Conservation (phyloP, 2,797 vertebrate species). For the Trachops cirrhosus region DNA sequence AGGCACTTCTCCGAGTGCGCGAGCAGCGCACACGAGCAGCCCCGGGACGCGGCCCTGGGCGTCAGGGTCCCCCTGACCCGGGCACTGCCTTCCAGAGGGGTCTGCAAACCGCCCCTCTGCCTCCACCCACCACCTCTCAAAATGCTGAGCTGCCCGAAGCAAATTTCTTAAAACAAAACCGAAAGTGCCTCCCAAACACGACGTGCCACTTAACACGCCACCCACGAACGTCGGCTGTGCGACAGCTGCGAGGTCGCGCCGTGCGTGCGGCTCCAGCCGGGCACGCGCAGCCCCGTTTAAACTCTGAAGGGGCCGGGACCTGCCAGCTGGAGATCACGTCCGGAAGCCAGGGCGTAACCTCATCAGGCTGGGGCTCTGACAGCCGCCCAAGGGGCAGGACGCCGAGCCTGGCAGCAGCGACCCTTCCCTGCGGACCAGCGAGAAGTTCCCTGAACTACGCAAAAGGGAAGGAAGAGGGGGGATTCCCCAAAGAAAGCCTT, state of each 20-base stretch:
- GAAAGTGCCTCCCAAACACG: not conserved
- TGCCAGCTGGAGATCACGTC: not conserved
- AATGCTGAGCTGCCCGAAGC: not conserved
- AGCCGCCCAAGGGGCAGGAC: not conserved
- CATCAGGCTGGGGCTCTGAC: not conserved
- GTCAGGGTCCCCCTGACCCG: accelerated
- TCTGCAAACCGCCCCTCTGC: not conserved
- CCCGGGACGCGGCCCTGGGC: no score
- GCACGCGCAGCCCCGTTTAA: not conserved
- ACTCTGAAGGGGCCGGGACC: not conserved
- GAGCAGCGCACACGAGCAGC: not conserved
- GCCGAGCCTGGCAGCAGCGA: not conserved
- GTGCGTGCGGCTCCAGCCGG: accelerated
- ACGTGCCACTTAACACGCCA: not conserved
- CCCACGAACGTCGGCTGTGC: not conserved
- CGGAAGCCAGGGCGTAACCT: not conserved
- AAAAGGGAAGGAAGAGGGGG: not conserved
- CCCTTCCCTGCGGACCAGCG: not conserved
- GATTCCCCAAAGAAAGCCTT: not conserved
- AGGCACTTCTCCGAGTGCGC: no score
- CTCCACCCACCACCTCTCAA: not conserved
- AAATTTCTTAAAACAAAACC: not conserved
- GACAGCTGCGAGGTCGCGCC: no score
- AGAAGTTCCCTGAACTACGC: not conserved
- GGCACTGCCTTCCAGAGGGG: not conserved